A percentile compares a stretch with the other conserved stretches of the same genome.
Evolutionary conservation across 1,140 invertebrate genomes (phyloP).

Genomic region (Cyclargus thomasi): DNA sequence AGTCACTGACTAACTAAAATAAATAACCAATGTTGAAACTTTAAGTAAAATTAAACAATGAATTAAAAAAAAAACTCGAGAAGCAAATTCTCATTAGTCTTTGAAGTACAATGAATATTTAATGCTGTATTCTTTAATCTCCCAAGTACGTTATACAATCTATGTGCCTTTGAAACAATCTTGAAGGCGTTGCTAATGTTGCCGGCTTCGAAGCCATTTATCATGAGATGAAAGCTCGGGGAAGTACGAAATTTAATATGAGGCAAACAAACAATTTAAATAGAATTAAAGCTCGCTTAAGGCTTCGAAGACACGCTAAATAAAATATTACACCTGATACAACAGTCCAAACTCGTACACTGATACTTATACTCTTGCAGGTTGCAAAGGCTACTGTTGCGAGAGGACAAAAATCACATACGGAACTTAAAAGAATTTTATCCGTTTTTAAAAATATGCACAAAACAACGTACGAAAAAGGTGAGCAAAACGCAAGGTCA

Average conservation of each 20-base stretch:
- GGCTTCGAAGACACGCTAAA: background rate
- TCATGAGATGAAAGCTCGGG: background rate
- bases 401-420: background rate
- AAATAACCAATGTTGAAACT: background rate
- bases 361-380: background rate
- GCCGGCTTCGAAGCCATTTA: background rate
- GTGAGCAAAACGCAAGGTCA: background rate
- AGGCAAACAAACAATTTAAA: background rate
- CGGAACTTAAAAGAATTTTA: background rate
- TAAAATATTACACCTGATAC: background rate
- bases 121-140: background rate
- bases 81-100: background rate
- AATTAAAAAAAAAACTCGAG: background rate
- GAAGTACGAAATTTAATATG: background rate
- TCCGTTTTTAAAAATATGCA: background rate
- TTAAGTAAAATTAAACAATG: background rate
- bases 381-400: background rate
- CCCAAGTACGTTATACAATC: background rate
- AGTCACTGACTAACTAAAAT: background rate
- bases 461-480: background rate
- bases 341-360: background rate
- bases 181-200: background rate
- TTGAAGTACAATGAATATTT: background rate
- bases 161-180: background rate
- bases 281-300: background rate